Evolutionary conservation across 2,888 invertebrate genomes (phyloP).

Genomic region (Apocheima hispidaria): DNA sequence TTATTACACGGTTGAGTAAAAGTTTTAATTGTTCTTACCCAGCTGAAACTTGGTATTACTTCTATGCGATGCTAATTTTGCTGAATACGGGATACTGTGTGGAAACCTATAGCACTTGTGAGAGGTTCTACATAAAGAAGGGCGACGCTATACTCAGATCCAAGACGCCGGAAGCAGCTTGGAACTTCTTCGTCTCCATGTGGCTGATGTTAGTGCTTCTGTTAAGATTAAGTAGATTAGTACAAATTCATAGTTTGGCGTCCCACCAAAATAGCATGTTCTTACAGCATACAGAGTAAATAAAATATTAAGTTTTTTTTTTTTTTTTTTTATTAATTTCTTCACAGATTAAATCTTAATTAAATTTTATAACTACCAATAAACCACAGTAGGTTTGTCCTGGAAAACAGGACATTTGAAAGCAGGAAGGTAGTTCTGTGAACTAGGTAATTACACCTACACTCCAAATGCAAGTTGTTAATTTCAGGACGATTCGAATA

Average conservation of each 20-base stretch:
- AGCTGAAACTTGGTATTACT: constrained; percentile 87
- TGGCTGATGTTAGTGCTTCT: constrained; percentile 85
- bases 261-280: too few relatives aligned
- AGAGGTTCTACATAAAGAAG: constrained; percentile 83
- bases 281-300: too few relatives aligned
- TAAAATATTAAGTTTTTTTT: too few relatives aligned
- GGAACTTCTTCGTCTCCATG: constrained; percentile 84
- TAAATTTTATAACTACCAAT: too few relatives aligned
- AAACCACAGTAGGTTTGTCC: too few relatives aligned
- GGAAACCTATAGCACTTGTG: constrained; percentile 79
- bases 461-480: neutral
- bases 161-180: constrained; percentile 82
- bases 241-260: too few relatives aligned
- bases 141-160: constrained; percentile 77
- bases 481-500: constrained; percentile 82
- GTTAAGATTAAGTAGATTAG: too few relatives aligned
- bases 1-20: too few relatives aligned
- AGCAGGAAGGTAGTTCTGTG: too few relatives aligned
- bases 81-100: constrained; percentile 87
- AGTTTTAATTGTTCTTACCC: constrained; percentile 24
- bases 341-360: too few relatives aligned
- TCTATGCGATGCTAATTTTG: constrained; percentile 83
- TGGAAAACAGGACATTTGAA: too few relatives aligned
- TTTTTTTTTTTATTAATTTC: too few relatives aligned
- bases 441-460: neutral